Evolutionary conservation across 2,113 vertebrate species (phyloP).

Genomic region (Desmodus rotundus): DNA sequence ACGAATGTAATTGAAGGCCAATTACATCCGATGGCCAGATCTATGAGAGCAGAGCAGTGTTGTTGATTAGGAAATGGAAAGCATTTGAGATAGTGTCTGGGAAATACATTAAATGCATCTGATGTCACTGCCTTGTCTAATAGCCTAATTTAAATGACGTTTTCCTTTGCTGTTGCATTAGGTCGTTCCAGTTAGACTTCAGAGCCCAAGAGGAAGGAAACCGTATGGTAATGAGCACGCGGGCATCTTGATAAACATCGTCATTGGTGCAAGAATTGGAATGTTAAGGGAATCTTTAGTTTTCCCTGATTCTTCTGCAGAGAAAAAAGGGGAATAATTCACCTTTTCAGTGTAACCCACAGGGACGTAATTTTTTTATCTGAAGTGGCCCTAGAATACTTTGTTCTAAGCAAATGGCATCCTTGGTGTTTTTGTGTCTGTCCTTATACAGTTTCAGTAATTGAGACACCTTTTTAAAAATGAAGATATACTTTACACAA

Average conservation of each 20-base stretch:
- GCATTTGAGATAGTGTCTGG: conserved; percentile 65
- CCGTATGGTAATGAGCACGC: conserved; percentile 18
- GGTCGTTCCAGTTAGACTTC: conserved; percentile 36
- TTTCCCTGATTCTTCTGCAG: conserved; percentile 19
- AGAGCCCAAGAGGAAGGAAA: conserved; percentile 40
- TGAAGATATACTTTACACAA: not conserved
- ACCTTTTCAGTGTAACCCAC: not conserved
- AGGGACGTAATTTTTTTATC: conserved; percentile 16
- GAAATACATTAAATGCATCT: conserved; percentile 51
- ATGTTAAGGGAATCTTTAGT: conserved; percentile 23
- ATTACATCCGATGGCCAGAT: conserved; percentile 63
- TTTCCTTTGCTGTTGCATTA: conserved; percentile 47
- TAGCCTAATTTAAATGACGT: conserved; percentile 58
- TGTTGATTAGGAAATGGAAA: conserved; percentile 67
- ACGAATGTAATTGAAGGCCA: conserved; percentile 66
- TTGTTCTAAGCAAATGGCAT: not conserved
- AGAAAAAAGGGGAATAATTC: not conserved
- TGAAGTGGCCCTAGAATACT: not conserved
- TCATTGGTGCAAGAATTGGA: conserved; percentile 22
- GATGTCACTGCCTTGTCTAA: conserved; percentile 61
- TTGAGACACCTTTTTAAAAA: not conserved
- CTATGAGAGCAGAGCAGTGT: conserved; percentile 56
- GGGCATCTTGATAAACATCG: conserved; percentile 5
- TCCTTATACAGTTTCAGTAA: not conserved
- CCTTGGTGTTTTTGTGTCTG: conserved; percentile 9